These are phyloP conservation scores for Scaptomyza reducta DNA, from an alignment of 2,888 invertebrate species.

Conservation along the genomic window DNA sequence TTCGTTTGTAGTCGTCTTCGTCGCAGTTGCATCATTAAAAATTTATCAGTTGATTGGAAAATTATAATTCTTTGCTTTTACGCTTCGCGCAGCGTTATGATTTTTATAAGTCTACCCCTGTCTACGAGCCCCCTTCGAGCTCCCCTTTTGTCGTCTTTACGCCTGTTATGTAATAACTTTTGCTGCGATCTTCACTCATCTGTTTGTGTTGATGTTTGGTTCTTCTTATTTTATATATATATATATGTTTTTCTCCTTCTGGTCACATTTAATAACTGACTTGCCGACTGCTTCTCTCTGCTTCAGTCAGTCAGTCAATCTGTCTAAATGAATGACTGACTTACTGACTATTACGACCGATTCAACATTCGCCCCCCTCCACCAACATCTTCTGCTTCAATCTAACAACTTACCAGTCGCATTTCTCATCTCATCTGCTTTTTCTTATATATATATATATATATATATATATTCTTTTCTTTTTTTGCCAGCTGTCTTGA, in stretches of 20 bases:
- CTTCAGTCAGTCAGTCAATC: slow-evolving; percentile 34
- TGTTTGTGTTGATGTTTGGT: slow-evolving; percentile 9
- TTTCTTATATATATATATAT: slow-evolving; percentile 18
- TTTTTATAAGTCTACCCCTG: slow-evolving; percentile 58
- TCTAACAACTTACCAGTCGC: not conserved
- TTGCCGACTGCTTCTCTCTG: slow-evolving; percentile 29
- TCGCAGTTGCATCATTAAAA: slow-evolving; percentile 70
- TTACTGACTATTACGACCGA: slow-evolving; percentile 54
- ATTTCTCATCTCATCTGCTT: slow-evolving; percentile 7
- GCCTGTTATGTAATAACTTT: slow-evolving; percentile 64
- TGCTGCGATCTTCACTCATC: slow-evolving; percentile 18
- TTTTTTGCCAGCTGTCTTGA: slow-evolving; percentile 53
- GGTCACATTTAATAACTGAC: slow-evolving; percentile 73
- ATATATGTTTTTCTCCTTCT: slow-evolving; percentile 34
- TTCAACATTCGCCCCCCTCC: slow-evolving; percentile 14
- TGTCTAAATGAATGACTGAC: slow-evolving; percentile 66
- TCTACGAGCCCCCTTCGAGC: slow-evolving; percentile 1
- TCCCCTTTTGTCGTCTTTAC: slow-evolving; percentile 29
- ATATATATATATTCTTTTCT: not conserved
- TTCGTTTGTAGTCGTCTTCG: slow-evolving; percentile 10
- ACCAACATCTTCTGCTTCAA: not conserved
- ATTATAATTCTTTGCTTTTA: slow-evolving; percentile 78
- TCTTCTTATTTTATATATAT: not conserved
- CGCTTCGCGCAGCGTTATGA: slow-evolving; percentile 70
- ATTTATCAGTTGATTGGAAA: slow-evolving; percentile 79